Evolutionary conservation across 1,140 invertebrate genomes (phyloP).

Genomic region (Sinella curviseta): DNA sequence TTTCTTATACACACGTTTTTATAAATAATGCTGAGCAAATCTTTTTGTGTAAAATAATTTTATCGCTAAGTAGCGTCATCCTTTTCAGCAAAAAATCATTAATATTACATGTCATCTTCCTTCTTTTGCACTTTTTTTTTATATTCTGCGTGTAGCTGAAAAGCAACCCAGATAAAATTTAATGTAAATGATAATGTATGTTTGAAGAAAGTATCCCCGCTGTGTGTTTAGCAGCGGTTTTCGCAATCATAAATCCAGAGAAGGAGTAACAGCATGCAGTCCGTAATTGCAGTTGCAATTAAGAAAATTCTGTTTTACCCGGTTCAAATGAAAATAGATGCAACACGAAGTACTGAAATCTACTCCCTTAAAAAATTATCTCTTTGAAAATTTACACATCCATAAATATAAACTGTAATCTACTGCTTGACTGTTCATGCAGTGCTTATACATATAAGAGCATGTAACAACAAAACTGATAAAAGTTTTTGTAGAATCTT

Average conservation of each 20-base stretch:
- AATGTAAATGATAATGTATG: neutral
- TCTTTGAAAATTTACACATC: neutral
- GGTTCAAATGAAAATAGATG: neutral
- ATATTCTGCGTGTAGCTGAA: no score
- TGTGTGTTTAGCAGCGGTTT: neutral
- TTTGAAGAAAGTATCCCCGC: neutral
- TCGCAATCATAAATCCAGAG: neutral
- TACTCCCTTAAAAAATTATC: neutral
- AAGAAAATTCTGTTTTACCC: neutral
- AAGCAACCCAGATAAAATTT: no score
- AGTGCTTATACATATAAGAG: neutral
- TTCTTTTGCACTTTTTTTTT: no score
- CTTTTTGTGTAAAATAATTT: no score
- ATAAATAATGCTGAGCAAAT: no score
- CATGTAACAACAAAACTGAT: neutral
- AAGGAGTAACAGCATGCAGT: neutral
- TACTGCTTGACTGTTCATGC: neutral
- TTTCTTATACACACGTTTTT: neutral
- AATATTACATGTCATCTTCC: no score
- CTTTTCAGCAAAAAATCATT: no score
- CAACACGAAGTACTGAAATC: no score
- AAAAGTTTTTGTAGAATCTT: neutral
- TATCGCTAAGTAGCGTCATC: no score
- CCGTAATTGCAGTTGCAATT: neutral
- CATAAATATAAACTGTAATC: no score